A percentile compares a stretch with the other conserved stretches of the same genome.
phyloP scores from a whole-genome alignment of 1,140 invertebrate genomes.

The Pentalonia nigronervosa region DNA sequence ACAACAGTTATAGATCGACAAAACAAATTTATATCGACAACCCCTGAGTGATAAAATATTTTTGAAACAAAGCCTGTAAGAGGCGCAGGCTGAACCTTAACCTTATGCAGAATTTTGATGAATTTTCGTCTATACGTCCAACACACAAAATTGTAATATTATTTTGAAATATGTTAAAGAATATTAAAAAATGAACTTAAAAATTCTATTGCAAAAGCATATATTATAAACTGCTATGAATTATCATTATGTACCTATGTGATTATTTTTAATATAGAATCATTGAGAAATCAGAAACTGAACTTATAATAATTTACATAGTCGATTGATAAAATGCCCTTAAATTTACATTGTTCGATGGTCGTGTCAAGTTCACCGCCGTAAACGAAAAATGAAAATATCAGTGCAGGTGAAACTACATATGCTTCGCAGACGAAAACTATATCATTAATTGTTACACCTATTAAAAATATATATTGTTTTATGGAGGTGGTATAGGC shows the following conservation, averaged over 20 bases:
- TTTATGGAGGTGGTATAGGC: not conserved
- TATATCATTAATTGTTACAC: not conserved
- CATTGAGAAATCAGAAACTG: not conserved
- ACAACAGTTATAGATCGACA: not conserved
- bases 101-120: not conserved
- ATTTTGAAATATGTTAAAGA: not conserved
- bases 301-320: not conserved
- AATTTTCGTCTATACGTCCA: not conserved
- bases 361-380: not conserved
- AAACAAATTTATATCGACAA: not conserved
- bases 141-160: not conserved
- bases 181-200: not conserved
- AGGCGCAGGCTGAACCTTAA: not conserved
- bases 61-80: not conserved
- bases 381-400: not conserved
- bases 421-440: not conserved
- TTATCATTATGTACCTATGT: not conserved
- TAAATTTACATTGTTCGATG: not conserved
- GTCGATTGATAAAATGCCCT: not conserved
- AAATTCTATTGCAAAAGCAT: not conserved
- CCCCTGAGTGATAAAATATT: not conserved
- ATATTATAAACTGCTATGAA: not conserved
- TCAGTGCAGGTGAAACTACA: not conserved
- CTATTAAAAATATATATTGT: not conserved
- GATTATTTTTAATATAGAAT: not conserved